These are phyloP conservation scores for Nesidiocoris tenuis DNA, from an alignment of 2,888 invertebrate species.

Conservation along the genomic window DNA sequence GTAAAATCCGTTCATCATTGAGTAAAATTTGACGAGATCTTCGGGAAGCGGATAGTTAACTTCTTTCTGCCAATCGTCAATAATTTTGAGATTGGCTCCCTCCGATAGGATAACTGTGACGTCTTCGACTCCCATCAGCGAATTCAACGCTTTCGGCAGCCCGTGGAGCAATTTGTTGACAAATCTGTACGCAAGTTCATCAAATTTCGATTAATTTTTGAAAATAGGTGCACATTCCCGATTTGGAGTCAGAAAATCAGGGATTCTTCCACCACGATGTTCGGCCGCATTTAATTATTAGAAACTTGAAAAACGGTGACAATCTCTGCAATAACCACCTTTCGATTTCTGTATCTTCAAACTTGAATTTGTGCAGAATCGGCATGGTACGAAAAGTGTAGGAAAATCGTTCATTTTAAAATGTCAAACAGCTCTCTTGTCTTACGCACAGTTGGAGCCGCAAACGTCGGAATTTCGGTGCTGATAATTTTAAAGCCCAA, in stretches of 20 bases:
- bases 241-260: no score
- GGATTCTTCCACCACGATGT: background rate
- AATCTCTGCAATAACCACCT: background rate
- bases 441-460: no score
- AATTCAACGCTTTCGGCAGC: slow-evolving; percentile 7
- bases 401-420: no score
- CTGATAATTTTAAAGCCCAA: no score
- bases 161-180: slow-evolving; percentile 16
- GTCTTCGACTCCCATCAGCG: slow-evolving; percentile 30
- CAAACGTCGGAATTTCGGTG: no score
- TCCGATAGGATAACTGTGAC: slow-evolving; percentile 2
- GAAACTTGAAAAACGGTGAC: background rate
- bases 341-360: slow-evolving; percentile 16
- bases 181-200: background rate
- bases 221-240: no score
- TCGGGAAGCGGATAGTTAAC: slow-evolving; percentile 13
- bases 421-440: no score
- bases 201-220: background rate
- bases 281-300: no score
- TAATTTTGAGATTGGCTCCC: background rate
- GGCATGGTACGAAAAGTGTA: slow-evolving; percentile 1
- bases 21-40: slow-evolving; percentile 15
- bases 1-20: slow-evolving; percentile 10
- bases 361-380: slow-evolving; percentile 18
- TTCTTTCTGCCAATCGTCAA: slow-evolving; percentile 15